Evolutionary conservation across 1,140 invertebrate species (phyloP).

Genomic region (Drosophila hydei): DNA sequence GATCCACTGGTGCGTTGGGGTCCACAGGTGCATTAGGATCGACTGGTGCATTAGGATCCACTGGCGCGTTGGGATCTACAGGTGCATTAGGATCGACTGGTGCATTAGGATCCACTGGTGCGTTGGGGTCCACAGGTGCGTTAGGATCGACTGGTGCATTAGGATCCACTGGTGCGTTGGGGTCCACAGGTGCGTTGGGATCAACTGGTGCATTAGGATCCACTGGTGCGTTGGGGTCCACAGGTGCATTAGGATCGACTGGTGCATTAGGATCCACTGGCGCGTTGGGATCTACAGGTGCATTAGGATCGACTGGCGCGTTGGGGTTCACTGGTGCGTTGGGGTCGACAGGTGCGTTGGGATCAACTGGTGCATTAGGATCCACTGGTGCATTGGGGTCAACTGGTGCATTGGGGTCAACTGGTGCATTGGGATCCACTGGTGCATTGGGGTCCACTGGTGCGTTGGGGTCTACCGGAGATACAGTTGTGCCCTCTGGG

Average conservation of each 20-base stretch:
- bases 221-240: constrained; percentile 22
- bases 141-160: constrained; percentile 27
- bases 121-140: neutral
- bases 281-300: constrained; percentile 21
- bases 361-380: neutral
- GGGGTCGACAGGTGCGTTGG: constrained; percentile 3
- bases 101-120: constrained; percentile 19
- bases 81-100: constrained; percentile 23
- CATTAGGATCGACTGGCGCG: constrained; percentile 7
- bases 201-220: constrained; percentile 14
- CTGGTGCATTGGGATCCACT: constrained; percentile 4
- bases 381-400: neutral
- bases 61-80: constrained; percentile 22
- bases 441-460: constrained; percentile 12
- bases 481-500: no score
- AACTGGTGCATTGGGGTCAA: neutral
- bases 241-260: constrained; percentile 32
- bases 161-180: constrained; percentile 6
- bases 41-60: constrained; percentile 2
- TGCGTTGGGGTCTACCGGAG: constrained; percentile 18
- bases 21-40: constrained; percentile 15
- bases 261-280: constrained; percentile 21
- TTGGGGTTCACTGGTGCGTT: neutral
- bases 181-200: constrained; percentile 20
- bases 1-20: constrained; percentile 19